phyloP scores from a whole-genome alignment of 2,113 vertebrate species.

The Mesoclemmys tuberculata region DNA sequence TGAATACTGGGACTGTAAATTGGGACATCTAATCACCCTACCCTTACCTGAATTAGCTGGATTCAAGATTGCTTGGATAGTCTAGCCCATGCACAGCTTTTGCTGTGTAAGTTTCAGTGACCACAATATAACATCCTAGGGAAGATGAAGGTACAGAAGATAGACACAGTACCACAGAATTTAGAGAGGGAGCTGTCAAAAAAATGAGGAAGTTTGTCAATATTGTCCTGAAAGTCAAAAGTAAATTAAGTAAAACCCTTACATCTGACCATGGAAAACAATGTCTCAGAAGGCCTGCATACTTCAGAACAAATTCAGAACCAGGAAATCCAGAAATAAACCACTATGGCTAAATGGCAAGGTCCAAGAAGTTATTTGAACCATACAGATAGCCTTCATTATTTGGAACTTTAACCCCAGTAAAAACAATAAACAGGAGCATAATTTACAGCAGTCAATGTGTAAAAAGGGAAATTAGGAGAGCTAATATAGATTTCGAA shows the following conservation, averaged over 20 bases:
- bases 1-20: no score
- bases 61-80: neutral
- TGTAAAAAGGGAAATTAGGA: neutral
- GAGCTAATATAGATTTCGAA: neutral
- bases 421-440: neutral
- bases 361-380: neutral
- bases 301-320: neutral
- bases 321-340: fast-evolving
- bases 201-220: neutral
- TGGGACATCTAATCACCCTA: no score
- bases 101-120: neutral
- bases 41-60: neutral
- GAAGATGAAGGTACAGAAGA: neutral
- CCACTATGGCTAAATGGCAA: neutral
- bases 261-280: neutral
- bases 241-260: neutral
- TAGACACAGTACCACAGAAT: neutral
- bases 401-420: neutral
- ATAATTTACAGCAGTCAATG: neutral
- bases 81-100: neutral
- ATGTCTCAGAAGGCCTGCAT: neutral
- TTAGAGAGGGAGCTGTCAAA: neutral
- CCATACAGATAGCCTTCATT: neutral
- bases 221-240: neutral
- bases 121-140: neutral